Evolutionary conservation across 2,888 invertebrate species (phyloP).

Genomic region (Prosapia bicincta): DNA sequence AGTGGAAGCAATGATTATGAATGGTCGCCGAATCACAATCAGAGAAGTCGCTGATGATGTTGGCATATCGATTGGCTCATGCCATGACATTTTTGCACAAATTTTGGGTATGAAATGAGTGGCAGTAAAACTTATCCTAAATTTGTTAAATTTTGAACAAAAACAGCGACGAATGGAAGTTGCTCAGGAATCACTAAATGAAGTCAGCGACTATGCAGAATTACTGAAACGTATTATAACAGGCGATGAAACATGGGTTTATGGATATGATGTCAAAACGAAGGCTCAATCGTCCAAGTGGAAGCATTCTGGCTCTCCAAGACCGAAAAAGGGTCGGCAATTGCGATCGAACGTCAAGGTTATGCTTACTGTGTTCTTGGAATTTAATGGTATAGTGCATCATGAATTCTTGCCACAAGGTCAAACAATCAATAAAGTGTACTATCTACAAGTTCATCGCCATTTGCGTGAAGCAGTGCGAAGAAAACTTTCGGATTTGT

Average conservation of each 20-base stretch:
- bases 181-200: slow-evolving; percentile 34
- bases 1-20: slow-evolving; percentile 35
- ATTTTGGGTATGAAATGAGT: slow-evolving; percentile 32
- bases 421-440: too few relatives aligned
- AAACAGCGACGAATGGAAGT: slow-evolving; percentile 30
- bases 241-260: slow-evolving; percentile 41
- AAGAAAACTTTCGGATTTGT: slow-evolving; percentile 22
- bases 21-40: slow-evolving; percentile 29
- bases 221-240: slow-evolving; percentile 37
- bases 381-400: slow-evolving; percentile 27
- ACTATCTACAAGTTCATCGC: slow-evolving; percentile 1
- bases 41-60: slow-evolving; percentile 22
- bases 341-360: slow-evolving; percentile 32
- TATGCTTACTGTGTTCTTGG: slow-evolving; percentile 33
- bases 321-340: slow-evolving; percentile 22
- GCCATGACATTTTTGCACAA: slow-evolving; percentile 30
- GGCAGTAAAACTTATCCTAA: slow-evolving; percentile 31
- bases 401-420: too few relatives aligned
- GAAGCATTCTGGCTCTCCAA: slow-evolving; percentile 31
- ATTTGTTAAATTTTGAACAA: slow-evolving; percentile 30
- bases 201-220: slow-evolving; percentile 31
- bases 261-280: slow-evolving; percentile 40
- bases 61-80: slow-evolving; percentile 32
- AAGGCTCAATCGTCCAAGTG: slow-evolving; percentile 38
- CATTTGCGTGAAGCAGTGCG: slow-evolving; percentile 32